These are phyloP conservation scores for Xiphias gladius DNA, from an alignment of 2,113 vertebrate genomes.

Conservation along the genomic window DNA sequence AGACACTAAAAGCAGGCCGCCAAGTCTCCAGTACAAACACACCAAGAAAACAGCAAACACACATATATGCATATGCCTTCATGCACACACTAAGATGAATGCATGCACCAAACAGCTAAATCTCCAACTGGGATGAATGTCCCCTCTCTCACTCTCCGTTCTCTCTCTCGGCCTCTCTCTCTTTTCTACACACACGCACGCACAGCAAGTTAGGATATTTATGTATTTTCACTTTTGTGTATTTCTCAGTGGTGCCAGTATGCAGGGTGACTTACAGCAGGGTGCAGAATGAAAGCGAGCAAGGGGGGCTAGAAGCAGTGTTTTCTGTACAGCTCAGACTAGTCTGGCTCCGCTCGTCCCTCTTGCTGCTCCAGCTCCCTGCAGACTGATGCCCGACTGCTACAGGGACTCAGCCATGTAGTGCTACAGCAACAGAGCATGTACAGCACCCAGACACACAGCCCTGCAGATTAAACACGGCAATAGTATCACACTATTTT, in stretches of 20 bases:
- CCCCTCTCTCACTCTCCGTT: constrained; percentile 50
- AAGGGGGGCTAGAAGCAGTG: constrained; percentile 48
- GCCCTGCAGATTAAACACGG: constrained; percentile 57
- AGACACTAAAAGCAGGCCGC: constrained; percentile 72
- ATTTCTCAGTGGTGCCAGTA: constrained; percentile 66
- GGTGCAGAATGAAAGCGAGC: constrained; percentile 73
- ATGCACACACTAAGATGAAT: constrained; percentile 69
- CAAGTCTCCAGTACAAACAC: constrained; percentile 60
- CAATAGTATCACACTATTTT: constrained; percentile 42
- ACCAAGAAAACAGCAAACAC: constrained; percentile 37
- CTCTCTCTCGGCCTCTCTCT: constrained; percentile 33
- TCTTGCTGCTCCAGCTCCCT: constrained; percentile 61
- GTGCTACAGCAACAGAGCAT: constrained; percentile 52
- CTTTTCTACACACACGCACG: constrained; percentile 5
- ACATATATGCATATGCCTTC: constrained; percentile 51
- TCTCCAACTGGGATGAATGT: constrained; percentile 66
- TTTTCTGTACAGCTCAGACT: constrained; percentile 62
- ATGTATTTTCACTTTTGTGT: constrained; percentile 76
- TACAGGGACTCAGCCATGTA: constrained; percentile 65
- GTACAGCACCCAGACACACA: constrained; percentile 58
- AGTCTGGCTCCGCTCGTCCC: constrained; percentile 57
- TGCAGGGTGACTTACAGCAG: constrained; percentile 75
- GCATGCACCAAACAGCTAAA: constrained; percentile 69
- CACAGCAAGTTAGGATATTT: constrained; percentile 66
- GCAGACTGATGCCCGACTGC: constrained; percentile 71